These are phyloP conservation scores for Embidobia sp. DNA, from an alignment of 2,888 invertebrate genomes.

Conservation along the genomic window DNA sequence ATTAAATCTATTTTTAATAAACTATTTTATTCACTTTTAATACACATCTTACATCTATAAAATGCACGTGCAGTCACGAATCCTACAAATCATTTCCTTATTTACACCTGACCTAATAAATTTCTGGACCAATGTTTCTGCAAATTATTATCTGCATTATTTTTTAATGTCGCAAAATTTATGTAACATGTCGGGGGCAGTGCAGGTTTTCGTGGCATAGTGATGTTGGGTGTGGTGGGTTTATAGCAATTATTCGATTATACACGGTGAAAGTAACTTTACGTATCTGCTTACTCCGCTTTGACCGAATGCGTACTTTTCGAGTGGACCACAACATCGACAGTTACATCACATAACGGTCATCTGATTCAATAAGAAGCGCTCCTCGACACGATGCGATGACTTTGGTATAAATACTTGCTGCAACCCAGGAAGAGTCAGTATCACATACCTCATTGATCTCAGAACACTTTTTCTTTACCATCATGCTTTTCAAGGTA, in stretches of 20 bases:
- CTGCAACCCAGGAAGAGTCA: conserved; percentile 67
- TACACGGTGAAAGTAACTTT: conserved; percentile 53
- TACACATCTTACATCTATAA: too few species aligned
- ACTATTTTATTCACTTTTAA: too few species aligned
- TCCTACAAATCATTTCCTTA: conserved; percentile 7
- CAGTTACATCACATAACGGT: conserved; percentile 64
- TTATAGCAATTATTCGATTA: conserved; percentile 61
- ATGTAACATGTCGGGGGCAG: conserved; percentile 36
- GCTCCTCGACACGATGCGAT: conserved; percentile 37
- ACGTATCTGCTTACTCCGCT: conserved; percentile 41
- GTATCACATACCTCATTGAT: conserved; percentile 70
- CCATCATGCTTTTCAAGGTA: conserved; percentile 64
- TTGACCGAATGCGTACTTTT: conserved; percentile 44
- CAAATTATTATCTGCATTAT: conserved; percentile 10
- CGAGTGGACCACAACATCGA: conserved; percentile 49
- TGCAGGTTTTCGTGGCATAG: conserved; percentile 40
- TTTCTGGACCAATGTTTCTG: conserved; percentile 19
- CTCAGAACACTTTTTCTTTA: conserved; percentile 61
- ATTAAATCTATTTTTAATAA: too few species aligned
- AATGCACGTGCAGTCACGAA: neutral
- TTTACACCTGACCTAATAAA: conserved; percentile 13
- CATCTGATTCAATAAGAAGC: conserved; percentile 51
- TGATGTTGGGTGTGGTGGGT: conserved; percentile 52
- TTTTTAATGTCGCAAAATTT: conserved; percentile 44
- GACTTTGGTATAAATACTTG: conserved; percentile 70